Conservation (phyloP, 2,797 vertebrate genomes). For the Melanotaenia boesemani region DNA sequence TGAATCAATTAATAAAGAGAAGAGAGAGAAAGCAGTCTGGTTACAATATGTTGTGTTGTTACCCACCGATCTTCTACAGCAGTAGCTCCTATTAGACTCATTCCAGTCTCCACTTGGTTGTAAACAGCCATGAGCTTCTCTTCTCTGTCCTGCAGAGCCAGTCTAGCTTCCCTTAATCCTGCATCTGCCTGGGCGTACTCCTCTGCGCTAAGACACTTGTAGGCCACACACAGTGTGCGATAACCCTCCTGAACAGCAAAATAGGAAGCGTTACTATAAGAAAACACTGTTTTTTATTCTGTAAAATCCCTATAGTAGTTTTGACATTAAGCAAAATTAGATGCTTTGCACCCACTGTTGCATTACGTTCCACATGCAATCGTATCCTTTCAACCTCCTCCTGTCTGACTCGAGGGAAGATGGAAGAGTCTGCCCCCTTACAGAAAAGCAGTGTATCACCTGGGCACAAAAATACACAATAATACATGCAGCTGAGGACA, state of each 20-base stretch:
- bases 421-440: constrained; percentile 96
- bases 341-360: constrained; percentile 84
- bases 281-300: neutral
- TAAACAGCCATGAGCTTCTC: constrained; percentile 91
- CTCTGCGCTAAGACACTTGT: constrained; percentile 86
- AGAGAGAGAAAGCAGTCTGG: neutral
- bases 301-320: neutral
- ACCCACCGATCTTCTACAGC: constrained; percentile 96
- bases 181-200: constrained; percentile 87
- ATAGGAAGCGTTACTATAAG: neutral
- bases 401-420: constrained; percentile 91
- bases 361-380: constrained; percentile 92
- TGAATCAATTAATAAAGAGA: neutral
- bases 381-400: constrained; percentile 91
- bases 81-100: constrained; percentile 96
- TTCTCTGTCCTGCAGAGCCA: constrained; percentile 95
- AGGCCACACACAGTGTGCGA: constrained; percentile 95
- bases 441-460: constrained; percentile 93
- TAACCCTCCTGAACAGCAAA: constrained; percentile 89
- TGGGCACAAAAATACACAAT: constrained; percentile 59
- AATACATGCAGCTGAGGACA: constrained; percentile 1
- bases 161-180: constrained; percentile 88
- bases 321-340: neutral
- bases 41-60: neutral
- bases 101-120: constrained; percentile 92